Base-by-base conservation (phyloP, 2,888 invertebrate species). In the Sclerodermus sp. region DNA sequence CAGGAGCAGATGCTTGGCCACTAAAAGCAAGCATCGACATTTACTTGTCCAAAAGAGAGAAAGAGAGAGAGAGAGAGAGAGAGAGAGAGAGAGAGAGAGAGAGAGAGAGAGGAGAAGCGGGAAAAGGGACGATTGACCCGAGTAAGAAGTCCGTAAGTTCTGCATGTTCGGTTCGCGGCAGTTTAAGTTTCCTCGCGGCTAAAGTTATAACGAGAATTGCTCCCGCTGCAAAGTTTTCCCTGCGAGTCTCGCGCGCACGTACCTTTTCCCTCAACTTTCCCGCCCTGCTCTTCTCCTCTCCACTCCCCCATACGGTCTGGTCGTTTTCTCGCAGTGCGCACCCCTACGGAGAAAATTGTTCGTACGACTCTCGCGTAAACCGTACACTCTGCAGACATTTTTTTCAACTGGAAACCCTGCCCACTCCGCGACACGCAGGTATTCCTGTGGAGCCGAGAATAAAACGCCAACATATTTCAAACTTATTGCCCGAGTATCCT, bases 201-300 rank as follows among this genome's bases (percentile, higher is more conserved):
- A 54, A 70, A 72, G 66, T 72, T 73, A 68, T 71, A 73, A 73
- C 71, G 71, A 69, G 71, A 68, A 73, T 71, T 68, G 70, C 68
- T 68, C 62, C 55, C 58, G 46, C 56, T 53, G 61, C 55, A 60
- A 68, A 69, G 54, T 68, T 63, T 67, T 64, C 53, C 56, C 32
- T 51, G 50, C 52, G 59, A 63, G 56, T 66, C 67, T 62, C 61
- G 60, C 56, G 61, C 61, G 62, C 53, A 51, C 58, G 50, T 60
- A 58, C 41, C 52, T 46, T 30, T 39, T 40, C 48, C 12, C 39
- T 32, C 31, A 44, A 43, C 45, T 53, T 50, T 15, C 47, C 18
- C 32, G 16, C 18, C 13, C 36, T 45, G 8, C 8, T 23, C 3
- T 23, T 5, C 23, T 23, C 3, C 23, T 23, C 23, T 23, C 23